phyloP scores from a whole-genome alignment of 2,888 invertebrate genomes.

The Stictocephala bisonia region DNA sequence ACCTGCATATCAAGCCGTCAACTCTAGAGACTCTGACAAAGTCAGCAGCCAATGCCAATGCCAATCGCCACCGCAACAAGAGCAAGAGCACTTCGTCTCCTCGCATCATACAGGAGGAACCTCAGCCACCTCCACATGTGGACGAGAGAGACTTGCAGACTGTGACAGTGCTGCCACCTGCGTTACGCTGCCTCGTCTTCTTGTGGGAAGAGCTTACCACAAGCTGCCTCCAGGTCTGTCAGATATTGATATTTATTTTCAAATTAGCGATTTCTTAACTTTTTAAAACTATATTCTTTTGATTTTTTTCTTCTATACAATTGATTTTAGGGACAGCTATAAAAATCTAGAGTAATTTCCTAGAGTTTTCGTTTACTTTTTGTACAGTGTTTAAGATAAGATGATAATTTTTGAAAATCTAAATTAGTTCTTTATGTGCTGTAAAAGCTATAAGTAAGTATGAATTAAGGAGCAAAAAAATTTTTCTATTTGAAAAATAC shows the following conservation, averaged over 20 bases:
- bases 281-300: too few species aligned
- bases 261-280: background rate
- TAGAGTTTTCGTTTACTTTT: too few species aligned
- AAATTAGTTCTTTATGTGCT: too few species aligned
- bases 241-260: background rate
- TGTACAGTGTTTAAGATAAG: too few species aligned
- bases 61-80: constrained; percentile 74
- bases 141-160: constrained; percentile 68
- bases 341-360: too few species aligned
- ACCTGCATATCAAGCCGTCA: constrained; percentile 81
- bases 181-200: constrained; percentile 86
- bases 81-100: constrained; percentile 53
- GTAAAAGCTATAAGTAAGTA: too few species aligned
- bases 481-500: too few species aligned
- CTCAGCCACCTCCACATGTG: too few species aligned
- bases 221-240: constrained; percentile 74
- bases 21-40: constrained; percentile 81
- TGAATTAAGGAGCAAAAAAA: too few species aligned
- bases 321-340: too few species aligned
- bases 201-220: constrained; percentile 89
- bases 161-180: constrained; percentile 85
- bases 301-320: too few species aligned
- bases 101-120: constrained; percentile 30
- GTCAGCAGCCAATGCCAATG: constrained; percentile 82
- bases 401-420: too few species aligned